Base-by-base conservation (phyloP, 1,140 invertebrate genomes). In the Drosophila tropicalis region DNA sequence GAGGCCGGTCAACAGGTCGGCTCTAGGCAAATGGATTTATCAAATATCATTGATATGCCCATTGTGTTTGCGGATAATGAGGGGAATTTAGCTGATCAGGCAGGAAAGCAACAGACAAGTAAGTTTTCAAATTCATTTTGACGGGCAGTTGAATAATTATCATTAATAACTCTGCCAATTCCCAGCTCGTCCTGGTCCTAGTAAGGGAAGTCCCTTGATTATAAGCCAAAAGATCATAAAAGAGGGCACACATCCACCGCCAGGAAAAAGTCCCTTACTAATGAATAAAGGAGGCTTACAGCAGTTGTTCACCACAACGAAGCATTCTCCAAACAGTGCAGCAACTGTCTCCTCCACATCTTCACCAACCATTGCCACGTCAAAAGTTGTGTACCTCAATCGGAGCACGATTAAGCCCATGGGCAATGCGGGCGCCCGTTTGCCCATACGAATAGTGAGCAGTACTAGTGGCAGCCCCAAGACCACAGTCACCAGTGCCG, bases 51-150 rank as follows among this genome's bases (percentile, higher is more conserved):
- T 57, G 94, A 95, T 72, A 93, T 95, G 76, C 95, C 95, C 5
- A 95, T 95, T 73, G 94, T 95, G 25, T 95, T 95, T 91, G 94
- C 94, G 2, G 94, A 95, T 70, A 94, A 95, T 70, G 94, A 94
- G 22, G 91, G 91, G 7, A 92, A 90, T 58, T 76, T 92, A 15
- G 69, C 84, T 1, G 84, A 76, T 1, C 72, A 79, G 34, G 62
- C 74, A 15, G 66, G 79, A 7, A 64, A 83, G 10, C 62, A 40
- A 62, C 76, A 67, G 19, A 5, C 25, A 22, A 67, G 83, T 3
- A 72, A 85, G 15, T 54, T 64, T n/a, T 44, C 0, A 36, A 2
- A 5, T 1, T 6, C 7, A 13, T 19, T 47, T 22, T 19, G 3
- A 22, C n/a, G 9, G 2, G 7, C 7, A 17, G 7, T 9, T 40